These are phyloP conservation scores for Caenorhabditis drosophilae DNA, from an alignment of 2,888 invertebrate genomes.

Conservation along the genomic window DNA sequence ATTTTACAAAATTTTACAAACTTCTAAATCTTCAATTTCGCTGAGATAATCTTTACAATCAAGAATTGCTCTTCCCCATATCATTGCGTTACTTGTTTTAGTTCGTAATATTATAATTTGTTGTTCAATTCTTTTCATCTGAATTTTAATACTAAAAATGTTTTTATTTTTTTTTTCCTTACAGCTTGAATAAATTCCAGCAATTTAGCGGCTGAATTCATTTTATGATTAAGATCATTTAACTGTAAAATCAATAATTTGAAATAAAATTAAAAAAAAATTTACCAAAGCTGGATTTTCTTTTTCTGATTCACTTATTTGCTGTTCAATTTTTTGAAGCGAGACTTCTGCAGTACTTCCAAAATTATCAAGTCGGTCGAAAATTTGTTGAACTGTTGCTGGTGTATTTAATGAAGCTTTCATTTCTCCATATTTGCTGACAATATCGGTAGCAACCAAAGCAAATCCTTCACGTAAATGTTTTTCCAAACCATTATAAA, in stretches of 20 bases:
- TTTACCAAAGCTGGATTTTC: slow-evolving; percentile 15
- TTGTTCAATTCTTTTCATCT: slow-evolving; percentile 33
- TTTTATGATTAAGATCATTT: slow-evolving; percentile 18
- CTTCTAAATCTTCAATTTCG: slow-evolving; percentile 4
- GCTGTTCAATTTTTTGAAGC: slow-evolving; percentile 6
- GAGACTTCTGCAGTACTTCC: slow-evolving; percentile 19
- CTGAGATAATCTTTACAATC: slow-evolving; percentile 25
- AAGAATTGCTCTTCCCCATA: slow-evolving; percentile 29
- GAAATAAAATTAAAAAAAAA: too few relatives aligned
- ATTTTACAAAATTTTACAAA: background rate
- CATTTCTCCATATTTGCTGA: slow-evolving; percentile 31
- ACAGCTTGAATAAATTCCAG: too few relatives aligned
- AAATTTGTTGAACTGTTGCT: slow-evolving; percentile 16
- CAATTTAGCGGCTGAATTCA: background rate
- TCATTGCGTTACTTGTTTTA: slow-evolving; percentile 12
- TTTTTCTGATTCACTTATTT: slow-evolving; percentile 21
- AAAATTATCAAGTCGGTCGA: slow-evolving; percentile 24
- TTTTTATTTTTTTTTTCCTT: too few relatives aligned
- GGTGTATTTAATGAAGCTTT: slow-evolving; percentile 18
- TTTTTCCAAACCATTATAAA: slow-evolving; percentile 24
- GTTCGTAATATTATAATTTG: slow-evolving; percentile 28
- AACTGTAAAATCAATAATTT: slow-evolving; percentile 25
- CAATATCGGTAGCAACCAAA: slow-evolving; percentile 20
- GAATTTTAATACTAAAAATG: too few relatives aligned
- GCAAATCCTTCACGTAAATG: slow-evolving; percentile 26